Base-by-base conservation (phyloP, 2,113 vertebrate species). In the Nerophis ophidion region DNA sequence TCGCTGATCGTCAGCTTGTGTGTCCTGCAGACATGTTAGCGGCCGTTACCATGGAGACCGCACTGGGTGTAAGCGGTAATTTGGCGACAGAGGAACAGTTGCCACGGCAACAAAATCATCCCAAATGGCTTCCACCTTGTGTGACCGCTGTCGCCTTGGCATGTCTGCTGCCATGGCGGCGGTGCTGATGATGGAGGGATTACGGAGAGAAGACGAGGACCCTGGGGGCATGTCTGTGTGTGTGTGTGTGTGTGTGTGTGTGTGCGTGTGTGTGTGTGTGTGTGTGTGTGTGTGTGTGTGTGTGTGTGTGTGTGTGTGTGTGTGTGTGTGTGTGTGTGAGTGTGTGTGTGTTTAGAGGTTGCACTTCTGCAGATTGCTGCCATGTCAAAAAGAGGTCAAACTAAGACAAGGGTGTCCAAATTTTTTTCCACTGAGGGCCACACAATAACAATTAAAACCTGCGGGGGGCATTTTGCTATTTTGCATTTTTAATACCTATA, bases 1-100 rank as follows among this genome's bases (percentile, higher is more conserved):
- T 93, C 90, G 40, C 94, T 86, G 7, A 97, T 94, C 48, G 84
- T 84, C 76, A 97, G 82, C 66, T 94, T 96, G 84, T 97, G 94
- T 69, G 81, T 57, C 85, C 94, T 97, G 66, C 61, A 61, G 73
- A 74, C 48, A 46, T 51, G 60, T 65, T 54, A 54, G 42, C 77
- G 65, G 56, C 64, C 45, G 79, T 89, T 77, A 83, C 81, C 65
- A 73, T 57, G 66, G 70, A 71, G 76, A 81, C 65, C 60, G 57
- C 57, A 47, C 58, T 71, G 34, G 17, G 63, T 65, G 69, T 61
- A 62, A 84, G 68, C 59, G 15, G 6, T 52, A 65, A 56, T 85
- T 75, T 76, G 75, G 74, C 54, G 70, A 70, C 74, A 62, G 68
- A 66, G 74, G 55, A 58, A 71, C 69, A 33, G 80, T 87, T 82